A percentile compares a stretch with the other conserved stretches of the same genome.
Conservation (phyloP, 2,797 vertebrate genomes). For the Rachycentron canadum region DNA sequence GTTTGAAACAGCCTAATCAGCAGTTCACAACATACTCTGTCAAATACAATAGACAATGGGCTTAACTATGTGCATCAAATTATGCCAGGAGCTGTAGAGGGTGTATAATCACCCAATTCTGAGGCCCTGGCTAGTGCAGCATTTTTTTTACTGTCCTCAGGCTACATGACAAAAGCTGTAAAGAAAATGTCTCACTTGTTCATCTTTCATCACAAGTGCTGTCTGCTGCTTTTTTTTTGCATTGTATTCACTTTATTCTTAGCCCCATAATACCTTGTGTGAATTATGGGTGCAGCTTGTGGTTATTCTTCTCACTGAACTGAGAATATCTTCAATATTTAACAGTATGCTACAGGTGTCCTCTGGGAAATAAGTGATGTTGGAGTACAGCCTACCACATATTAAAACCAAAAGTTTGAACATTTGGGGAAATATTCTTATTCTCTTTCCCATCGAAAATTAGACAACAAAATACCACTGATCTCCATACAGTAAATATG, state of each 20-base stretch:
- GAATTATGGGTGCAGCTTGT: neutral
- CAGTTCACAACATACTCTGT: constrained; percentile 48
- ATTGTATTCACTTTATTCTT: constrained; percentile 1
- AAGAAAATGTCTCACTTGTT: constrained; percentile 14
- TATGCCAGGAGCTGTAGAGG: constrained; percentile 39
- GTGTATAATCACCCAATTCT: constrained; percentile 43
- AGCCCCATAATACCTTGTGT: neutral
- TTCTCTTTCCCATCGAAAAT: neutral
- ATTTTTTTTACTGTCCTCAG: constrained; percentile 19
- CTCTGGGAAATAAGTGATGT: neutral
- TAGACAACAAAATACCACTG: neutral
- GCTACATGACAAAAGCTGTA: constrained; percentile 15
- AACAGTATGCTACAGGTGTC: neutral
- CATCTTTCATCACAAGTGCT: constrained; percentile 1
- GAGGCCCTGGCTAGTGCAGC: constrained; percentile 21
- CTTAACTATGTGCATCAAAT: constrained; percentile 60
- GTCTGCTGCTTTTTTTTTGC: constrained; percentile 11
- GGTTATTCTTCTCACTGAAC: constrained; percentile 1
- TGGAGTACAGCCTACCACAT: neutral
- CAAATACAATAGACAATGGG: constrained; percentile 60
- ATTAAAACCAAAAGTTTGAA: neutral
- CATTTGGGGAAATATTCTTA: neutral
- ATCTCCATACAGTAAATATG: neutral
- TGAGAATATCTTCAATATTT: neutral
- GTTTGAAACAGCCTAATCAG: constrained; percentile 64